A percentile compares a stretch with the other conserved stretches of the same genome.
Evolutionary conservation across 2,113 vertebrate species (phyloP).

Genomic region (Acanthisitta chloris): DNA sequence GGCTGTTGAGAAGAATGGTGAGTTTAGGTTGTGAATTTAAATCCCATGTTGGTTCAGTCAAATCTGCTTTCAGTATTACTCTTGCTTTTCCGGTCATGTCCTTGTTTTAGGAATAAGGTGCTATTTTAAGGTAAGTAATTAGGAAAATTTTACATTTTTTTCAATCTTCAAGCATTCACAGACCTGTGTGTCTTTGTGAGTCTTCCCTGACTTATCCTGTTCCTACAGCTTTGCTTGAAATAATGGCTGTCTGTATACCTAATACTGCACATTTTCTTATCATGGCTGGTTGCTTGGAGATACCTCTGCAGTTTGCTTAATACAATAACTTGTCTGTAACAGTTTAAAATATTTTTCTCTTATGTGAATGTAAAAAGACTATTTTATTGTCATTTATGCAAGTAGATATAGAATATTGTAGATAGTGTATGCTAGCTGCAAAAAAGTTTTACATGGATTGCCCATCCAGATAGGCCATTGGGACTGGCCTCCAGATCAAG

Average conservation of each 20-base stretch:
- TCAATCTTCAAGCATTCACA: constrained; percentile 18
- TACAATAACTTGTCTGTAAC: constrained; percentile 53
- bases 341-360: background rate
- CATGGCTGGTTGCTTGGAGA: constrained; percentile 41
- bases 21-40: constrained; percentile 79
- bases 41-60: constrained; percentile 37
- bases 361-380: background rate
- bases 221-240: constrained; percentile 48
- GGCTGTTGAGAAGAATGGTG: constrained; percentile 88
- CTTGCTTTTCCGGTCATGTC: constrained; percentile 42
- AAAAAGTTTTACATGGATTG: background rate
- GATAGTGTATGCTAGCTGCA: background rate
- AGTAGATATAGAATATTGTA: background rate
- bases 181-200: constrained; percentile 18
- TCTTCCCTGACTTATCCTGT: constrained; percentile 40
- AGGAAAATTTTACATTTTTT: background rate
- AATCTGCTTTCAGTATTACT: constrained; percentile 37
- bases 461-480: background rate
- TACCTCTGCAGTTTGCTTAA: constrained; percentile 20
- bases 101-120: constrained; percentile 35
- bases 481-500: background rate
- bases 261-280: constrained; percentile 24
- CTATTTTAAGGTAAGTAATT: constrained; percentile 48
- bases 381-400: background rate
- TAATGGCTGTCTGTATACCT: constrained; percentile 41